These are phyloP conservation scores for Mesorhabditis spiculigera DNA, from an alignment of 2,888 invertebrate genomes.

Conservation along the genomic window DNA sequence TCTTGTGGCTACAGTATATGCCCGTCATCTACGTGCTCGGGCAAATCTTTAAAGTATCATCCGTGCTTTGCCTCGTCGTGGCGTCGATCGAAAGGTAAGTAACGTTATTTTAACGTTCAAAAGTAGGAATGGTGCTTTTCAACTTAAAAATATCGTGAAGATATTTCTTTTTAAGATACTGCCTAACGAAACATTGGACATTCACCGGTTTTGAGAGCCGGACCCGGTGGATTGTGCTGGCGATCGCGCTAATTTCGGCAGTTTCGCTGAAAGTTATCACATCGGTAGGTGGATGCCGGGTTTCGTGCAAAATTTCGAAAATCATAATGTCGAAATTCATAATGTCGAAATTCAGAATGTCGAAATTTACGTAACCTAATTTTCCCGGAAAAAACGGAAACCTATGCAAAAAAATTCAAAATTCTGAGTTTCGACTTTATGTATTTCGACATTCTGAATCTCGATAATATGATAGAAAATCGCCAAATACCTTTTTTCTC, in stretches of 20 bases:
- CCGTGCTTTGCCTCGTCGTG: slow-evolving; percentile 53
- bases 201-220: slow-evolving; percentile 53
- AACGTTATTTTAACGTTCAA: no score
- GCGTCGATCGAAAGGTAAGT: slow-evolving; percentile 52
- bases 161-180: slow-evolving; percentile 25
- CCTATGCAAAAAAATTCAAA: no score
- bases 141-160: not conserved
- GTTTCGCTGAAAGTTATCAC: slow-evolving; percentile 49
- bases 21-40: slow-evolving; percentile 35
- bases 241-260: slow-evolving; percentile 28
- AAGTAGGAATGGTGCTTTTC: no score
- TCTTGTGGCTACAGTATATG: slow-evolving; percentile 42
- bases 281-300: slow-evolving; percentile 33
- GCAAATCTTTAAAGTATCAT: slow-evolving; percentile 54
- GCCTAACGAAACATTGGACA: slow-evolving; percentile 54
- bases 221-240: slow-evolving; percentile 52
- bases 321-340: no score
- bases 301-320: no score
- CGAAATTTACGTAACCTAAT: no score
- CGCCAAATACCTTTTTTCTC: no score
- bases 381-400: no score
- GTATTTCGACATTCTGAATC: no score
- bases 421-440: no score
- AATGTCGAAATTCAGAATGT: no score
- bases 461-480: no score